A percentile compares a stretch with the other conserved stretches of the same genome.
Evolutionary conservation across 1,140 invertebrate species (phyloP).

Genomic region (Diabrotica virgifera): DNA sequence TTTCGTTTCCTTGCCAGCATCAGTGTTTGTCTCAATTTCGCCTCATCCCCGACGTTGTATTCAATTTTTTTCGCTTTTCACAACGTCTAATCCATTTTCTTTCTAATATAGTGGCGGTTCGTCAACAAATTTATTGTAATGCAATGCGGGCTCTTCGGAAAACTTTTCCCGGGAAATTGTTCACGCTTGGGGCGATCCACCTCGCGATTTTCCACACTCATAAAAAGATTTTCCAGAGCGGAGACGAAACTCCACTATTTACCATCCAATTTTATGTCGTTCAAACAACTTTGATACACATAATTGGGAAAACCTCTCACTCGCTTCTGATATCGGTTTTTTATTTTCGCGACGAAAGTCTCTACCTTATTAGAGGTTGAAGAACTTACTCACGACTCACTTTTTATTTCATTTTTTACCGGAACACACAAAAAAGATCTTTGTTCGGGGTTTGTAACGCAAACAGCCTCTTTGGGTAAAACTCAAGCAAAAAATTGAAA

Average conservation of each 20-base stretch:
- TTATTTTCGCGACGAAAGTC: neutral
- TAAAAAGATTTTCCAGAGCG: slow-evolving; percentile 4
- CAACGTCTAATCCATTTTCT: slow-evolving; percentile 5
- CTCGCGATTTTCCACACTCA: slow-evolving; percentile 8
- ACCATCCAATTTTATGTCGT: slow-evolving; percentile 5
- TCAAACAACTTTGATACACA: slow-evolving; percentile 5
- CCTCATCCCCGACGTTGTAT: neutral
- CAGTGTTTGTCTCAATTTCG: neutral
- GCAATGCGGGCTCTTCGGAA: slow-evolving; percentile 8
- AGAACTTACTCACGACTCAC: neutral
- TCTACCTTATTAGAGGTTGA: neutral
- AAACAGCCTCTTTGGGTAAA: no score
- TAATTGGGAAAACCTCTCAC: neutral
- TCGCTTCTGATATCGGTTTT: neutral
- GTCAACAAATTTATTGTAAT: slow-evolving; percentile 15
- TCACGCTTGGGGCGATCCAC: slow-evolving; percentile 9
- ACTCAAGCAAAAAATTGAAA: no score
- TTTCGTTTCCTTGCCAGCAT: no score
- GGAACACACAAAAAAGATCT: no score
- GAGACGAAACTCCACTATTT: neutral
- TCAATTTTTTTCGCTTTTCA: slow-evolving; percentile 4
- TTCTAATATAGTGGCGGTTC: slow-evolving; percentile 11
- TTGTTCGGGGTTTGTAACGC: no score
- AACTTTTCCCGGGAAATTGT: slow-evolving; percentile 6
- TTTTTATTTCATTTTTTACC: no score